Percentiles rank a stretch among this genome's conserved stretches.
phyloP scores from a whole-genome alignment of 2,113 vertebrate genomes.

The Butorides virescens region DNA sequence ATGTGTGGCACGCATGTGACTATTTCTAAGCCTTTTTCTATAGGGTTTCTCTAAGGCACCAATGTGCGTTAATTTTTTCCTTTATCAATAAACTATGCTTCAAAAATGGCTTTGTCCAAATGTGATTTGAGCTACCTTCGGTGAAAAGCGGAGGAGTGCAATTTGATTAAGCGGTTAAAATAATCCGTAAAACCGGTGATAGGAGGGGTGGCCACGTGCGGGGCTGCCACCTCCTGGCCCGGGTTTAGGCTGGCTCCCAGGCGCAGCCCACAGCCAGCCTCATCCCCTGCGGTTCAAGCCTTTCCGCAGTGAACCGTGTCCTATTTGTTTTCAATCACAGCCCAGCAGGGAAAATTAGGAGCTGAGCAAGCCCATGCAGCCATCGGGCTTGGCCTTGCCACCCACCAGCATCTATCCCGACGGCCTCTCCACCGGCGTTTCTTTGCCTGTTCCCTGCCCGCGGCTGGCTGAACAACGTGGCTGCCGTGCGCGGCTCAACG shows the following conservation, averaged over 20 bases:
- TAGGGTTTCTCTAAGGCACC: not conserved
- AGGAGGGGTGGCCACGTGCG: not conserved
- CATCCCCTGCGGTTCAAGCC: not conserved
- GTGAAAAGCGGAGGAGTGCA: not conserved
- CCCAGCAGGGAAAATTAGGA: not conserved
- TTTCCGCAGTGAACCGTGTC: not conserved
- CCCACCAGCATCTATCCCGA: not conserved
- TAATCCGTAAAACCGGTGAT: not conserved
- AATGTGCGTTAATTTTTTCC: not conserved
- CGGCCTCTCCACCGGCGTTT: fast-evolving
- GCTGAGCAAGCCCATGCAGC: not conserved
- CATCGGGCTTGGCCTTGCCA: not conserved
- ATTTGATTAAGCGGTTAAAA: not conserved
- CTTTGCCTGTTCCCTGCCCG: not conserved
- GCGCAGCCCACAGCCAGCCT: not conserved
- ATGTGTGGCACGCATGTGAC: not conserved
- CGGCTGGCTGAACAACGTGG: not conserved
- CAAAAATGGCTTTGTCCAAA: not conserved
- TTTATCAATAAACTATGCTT: not conserved
- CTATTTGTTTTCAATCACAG: not conserved
- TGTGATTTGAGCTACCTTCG: not conserved
- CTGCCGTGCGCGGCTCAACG: fast-evolving
- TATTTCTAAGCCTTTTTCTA: not conserved
- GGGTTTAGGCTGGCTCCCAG: not conserved
- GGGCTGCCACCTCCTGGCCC: not conserved